A percentile compares a stretch with the other conserved stretches of the same genome.
phyloP scores from a whole-genome alignment of 2,888 invertebrate genomes.

The Steromphala cineraria region DNA sequence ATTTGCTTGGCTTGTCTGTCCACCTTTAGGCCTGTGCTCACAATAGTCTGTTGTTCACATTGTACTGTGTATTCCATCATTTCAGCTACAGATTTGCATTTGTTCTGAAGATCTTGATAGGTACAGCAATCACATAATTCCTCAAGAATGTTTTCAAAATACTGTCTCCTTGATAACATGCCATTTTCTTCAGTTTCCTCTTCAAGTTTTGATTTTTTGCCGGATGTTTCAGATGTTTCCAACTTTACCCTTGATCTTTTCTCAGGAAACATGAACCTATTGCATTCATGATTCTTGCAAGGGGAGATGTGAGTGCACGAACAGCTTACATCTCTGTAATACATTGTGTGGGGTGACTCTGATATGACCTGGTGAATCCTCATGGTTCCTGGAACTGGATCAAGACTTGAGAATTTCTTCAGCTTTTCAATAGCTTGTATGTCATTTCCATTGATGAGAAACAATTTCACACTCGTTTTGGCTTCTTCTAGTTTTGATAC shows the following conservation, averaged over 20 bases:
- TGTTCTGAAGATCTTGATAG: slow-evolving; percentile 6
- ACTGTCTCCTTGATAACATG: too few species aligned
- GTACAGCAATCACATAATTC: background rate
- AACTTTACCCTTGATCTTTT: background rate
- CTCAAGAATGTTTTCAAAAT: background rate
- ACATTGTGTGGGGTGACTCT: background rate
- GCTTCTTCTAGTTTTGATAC: background rate
- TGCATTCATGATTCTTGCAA: slow-evolving; percentile 21
- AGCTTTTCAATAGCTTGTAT: background rate
- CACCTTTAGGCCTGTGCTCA: slow-evolving; percentile 13
- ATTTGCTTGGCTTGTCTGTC: slow-evolving; percentile 26
- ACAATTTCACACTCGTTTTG: slow-evolving; percentile 20
- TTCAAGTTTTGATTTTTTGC: background rate
- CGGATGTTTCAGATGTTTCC: background rate
- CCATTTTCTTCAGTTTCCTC: too few species aligned
- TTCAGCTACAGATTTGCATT: slow-evolving; percentile 5
- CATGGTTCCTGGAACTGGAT: slow-evolving; percentile 32
- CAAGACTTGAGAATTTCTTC: background rate
- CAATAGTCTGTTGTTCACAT: slow-evolving; percentile 1
- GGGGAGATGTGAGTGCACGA: slow-evolving; percentile 14
- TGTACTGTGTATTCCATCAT: background rate
- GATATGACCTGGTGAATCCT: slow-evolving; percentile 37
- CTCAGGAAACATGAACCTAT: slow-evolving; percentile 19
- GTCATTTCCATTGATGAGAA: background rate
- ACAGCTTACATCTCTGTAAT: slow-evolving; percentile 41